Evolutionary conservation across 1,140 invertebrate genomes (phyloP).

Genomic region (Euura saliciscinereae): DNA sequence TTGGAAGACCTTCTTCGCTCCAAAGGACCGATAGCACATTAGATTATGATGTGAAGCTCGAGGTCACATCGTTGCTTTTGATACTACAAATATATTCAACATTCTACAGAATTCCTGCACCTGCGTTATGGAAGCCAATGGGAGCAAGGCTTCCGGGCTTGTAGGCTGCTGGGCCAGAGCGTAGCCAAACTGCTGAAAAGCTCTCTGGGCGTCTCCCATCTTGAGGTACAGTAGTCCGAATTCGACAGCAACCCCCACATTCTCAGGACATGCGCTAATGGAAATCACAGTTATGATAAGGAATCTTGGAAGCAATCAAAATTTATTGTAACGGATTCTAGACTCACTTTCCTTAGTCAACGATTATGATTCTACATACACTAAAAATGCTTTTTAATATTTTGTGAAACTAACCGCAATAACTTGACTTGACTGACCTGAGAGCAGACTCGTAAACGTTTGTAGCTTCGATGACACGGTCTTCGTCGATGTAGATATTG

Average conservation of each 20-base stretch:
- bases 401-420: not conserved
- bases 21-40: too few species aligned
- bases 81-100: too few species aligned
- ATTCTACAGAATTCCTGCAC: conserved; percentile 45
- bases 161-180: conserved; percentile 76
- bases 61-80: too few species aligned
- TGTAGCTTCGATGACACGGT: conserved; percentile 75
- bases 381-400: conserved; percentile 11
- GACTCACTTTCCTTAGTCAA: too few species aligned
- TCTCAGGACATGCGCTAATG: conserved; percentile 73
- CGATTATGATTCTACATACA: too few species aligned
- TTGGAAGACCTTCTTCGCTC: too few species aligned
- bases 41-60: too few species aligned
- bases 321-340: too few species aligned
- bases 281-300: too few species aligned
- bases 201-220: conserved; percentile 75
- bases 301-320: too few species aligned
- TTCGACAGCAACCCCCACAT: conserved; percentile 74
- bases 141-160: conserved; percentile 76
- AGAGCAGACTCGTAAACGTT: conserved; percentile 72
- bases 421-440: conserved; percentile 61
- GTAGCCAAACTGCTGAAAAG: conserved; percentile 82
- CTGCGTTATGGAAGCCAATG: conserved; percentile 85
- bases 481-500: conserved; percentile 71
- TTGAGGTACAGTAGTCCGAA: conserved; percentile 81